Percentiles rank a stretch among this genome's conserved stretches.
phyloP scores from a whole-genome alignment of 2,797 vertebrate species.

The Sebastes itinus region DNA sequence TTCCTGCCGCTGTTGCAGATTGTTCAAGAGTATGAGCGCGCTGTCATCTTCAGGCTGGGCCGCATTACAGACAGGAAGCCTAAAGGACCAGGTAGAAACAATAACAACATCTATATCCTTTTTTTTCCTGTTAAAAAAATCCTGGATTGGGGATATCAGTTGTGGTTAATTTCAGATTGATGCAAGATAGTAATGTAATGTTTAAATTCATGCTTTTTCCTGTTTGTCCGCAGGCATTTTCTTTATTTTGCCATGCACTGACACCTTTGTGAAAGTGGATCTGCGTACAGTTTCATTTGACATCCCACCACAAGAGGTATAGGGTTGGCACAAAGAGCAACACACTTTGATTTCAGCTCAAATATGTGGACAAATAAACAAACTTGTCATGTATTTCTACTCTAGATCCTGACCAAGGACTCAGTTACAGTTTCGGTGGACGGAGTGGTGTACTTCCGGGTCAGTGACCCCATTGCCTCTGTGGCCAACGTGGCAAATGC shows the following conservation, averaged over 20 bases:
- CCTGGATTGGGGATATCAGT: background rate
- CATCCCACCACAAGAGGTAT: constrained; percentile 87
- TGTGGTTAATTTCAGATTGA: background rate
- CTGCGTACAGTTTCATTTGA: constrained; percentile 86
- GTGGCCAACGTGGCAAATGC: constrained; percentile 84
- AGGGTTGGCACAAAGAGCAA: background rate
- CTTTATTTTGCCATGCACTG: constrained; percentile 84
- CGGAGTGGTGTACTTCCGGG: constrained; percentile 86
- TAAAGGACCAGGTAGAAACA: constrained; percentile 82
- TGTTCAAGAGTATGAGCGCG: constrained; percentile 85
- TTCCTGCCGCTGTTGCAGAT: constrained; percentile 66
- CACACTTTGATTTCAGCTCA: background rate
- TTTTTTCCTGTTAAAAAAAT: background rate
- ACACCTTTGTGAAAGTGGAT: constrained; percentile 83
- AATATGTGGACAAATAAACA: background rate
- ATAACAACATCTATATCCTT: background rate
- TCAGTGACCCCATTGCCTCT: constrained; percentile 83
- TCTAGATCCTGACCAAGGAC: constrained; percentile 85
- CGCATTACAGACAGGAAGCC: constrained; percentile 82
- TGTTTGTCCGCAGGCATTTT: constrained; percentile 78
- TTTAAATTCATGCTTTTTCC: background rate
- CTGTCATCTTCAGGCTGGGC: constrained; percentile 86
- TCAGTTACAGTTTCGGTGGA: constrained; percentile 84
- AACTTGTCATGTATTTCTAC: background rate
- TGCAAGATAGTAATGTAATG: background rate